Evolutionary conservation across 2,797 vertebrate genomes (phyloP), one percentile per base, ranked within the genome.

Genomic region (Leptatherina wallacei): DNA sequence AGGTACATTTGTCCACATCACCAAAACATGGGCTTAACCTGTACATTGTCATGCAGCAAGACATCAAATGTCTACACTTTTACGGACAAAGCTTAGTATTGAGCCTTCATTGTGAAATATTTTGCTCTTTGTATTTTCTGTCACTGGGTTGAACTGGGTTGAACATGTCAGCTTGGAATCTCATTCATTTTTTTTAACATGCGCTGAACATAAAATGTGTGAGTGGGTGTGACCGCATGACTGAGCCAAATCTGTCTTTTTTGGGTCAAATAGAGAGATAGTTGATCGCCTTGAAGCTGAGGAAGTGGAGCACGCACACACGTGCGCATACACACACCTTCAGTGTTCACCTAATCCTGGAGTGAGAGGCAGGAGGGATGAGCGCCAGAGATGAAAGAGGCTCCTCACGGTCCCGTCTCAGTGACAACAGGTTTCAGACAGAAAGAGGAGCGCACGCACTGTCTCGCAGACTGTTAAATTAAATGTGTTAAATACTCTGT

Each of bases 371-470:
- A 49, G 58, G 54, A 59, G 40, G 62, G 52, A 62, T 1, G 61
- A 63, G 22, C 61, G 63, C 7, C 9, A 14, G 49, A 85, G 77
- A 85, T 68, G 65, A 67, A 77, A 75, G 75, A 55, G 54, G 77
- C 47, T 80, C 56, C 60, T 67, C 73, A 29, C 73, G 64, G 73
- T 85, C 44, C 40, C 20, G 47, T 65, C 61, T 85, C 55, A 72
- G 47, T 68, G 75, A 81, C 63, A 81, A 85, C 85, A 88, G 75
- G 81, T 91, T 80, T 80, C 51, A 79, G 67, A 85, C 62, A 76
- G 69, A 82, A 61, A 65, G 66, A 76, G 69, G 61, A 16, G 58
- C 69, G 32, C 68, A 66, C 73, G 66, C 70, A 27, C 73, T 59
- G 67, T 75, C 66, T 83, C 75, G 69, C 73, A 82, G 60, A 36